phyloP scores from a whole-genome alignment of 2,113 vertebrate genomes.

The Alectura lathami region DNA sequence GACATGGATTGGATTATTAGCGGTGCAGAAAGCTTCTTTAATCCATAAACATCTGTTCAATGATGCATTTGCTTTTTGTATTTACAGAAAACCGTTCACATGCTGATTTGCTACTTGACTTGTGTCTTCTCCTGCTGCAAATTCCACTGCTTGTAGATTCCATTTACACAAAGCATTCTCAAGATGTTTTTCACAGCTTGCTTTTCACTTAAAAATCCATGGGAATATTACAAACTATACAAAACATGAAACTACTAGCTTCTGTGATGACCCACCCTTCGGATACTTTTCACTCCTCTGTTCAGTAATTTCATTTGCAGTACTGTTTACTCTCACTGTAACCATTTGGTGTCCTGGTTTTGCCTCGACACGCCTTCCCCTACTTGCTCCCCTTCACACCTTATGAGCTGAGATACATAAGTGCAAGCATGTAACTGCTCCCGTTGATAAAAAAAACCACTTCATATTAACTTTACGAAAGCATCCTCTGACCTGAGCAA shows the following conservation, averaged over 20 bases:
- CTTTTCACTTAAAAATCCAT: slow-evolving; percentile 33
- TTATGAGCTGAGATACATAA: not conserved
- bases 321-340: not conserved
- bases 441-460: not conserved
- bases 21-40: not conserved
- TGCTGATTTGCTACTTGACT: not conserved
- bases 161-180: slow-evolving; percentile 11
- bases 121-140: not conserved
- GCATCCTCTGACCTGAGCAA: not conserved
- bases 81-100: not conserved
- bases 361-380: not conserved
- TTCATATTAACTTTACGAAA: not conserved
- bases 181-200: slow-evolving; percentile 49
- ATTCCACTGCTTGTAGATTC: not conserved
- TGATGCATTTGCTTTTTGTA: not conserved
- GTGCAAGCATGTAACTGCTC: not conserved
- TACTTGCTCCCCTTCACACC: not conserved
- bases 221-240: not conserved
- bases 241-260: not conserved
- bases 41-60: not conserved
- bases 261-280: not conserved
- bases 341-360: not conserved
- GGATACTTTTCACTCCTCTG: not conserved
- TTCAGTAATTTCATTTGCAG: not conserved
- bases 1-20: not conserved